Evolutionary conservation across 2,888 invertebrate species (phyloP).

Genomic region (Doris montereyensis): DNA sequence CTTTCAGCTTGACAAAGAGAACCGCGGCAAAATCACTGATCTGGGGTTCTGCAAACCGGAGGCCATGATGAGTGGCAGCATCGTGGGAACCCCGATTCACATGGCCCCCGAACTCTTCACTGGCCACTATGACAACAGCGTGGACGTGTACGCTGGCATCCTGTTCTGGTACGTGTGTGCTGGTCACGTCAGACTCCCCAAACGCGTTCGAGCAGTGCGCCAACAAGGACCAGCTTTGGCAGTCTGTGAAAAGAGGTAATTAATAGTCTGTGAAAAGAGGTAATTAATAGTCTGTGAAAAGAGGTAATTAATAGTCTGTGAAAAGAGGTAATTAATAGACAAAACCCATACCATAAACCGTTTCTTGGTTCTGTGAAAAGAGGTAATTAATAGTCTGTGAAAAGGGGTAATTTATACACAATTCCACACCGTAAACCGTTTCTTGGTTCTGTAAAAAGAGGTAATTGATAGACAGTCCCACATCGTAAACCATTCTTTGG

Average conservation of each 20-base stretch:
- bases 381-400: too few species aligned
- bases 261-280: too few species aligned
- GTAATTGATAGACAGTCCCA: too few species aligned
- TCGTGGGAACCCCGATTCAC: constrained; percentile 87
- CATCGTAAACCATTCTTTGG: too few species aligned
- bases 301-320: too few species aligned
- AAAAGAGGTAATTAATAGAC: too few species aligned
- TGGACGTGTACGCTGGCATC: constrained; percentile 91
- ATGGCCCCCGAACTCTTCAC: constrained; percentile 91
- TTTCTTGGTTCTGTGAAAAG: constrained; percentile 86
- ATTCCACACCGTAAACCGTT: too few species aligned
- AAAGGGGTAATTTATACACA: too few species aligned
- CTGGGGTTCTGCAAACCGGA: constrained; percentile 92
- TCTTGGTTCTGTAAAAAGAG: too few species aligned
- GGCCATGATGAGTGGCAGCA: constrained; percentile 90
- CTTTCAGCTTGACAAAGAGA: constrained; percentile 78
- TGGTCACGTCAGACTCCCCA: constrained; percentile 84
- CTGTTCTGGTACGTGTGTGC: constrained; percentile 93
- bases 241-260: constrained; percentile 85
- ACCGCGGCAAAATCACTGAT: constrained; percentile 87
- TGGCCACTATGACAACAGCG: constrained; percentile 86
- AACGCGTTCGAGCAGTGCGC: constrained; percentile 86
- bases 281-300: too few species aligned
- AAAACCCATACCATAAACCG: too few species aligned
- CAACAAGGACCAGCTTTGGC: constrained; percentile 90